These are phyloP conservation scores for Hydrolagus colliei DNA, from an alignment of 2,797 vertebrate genomes.

Conservation along the genomic window DNA sequence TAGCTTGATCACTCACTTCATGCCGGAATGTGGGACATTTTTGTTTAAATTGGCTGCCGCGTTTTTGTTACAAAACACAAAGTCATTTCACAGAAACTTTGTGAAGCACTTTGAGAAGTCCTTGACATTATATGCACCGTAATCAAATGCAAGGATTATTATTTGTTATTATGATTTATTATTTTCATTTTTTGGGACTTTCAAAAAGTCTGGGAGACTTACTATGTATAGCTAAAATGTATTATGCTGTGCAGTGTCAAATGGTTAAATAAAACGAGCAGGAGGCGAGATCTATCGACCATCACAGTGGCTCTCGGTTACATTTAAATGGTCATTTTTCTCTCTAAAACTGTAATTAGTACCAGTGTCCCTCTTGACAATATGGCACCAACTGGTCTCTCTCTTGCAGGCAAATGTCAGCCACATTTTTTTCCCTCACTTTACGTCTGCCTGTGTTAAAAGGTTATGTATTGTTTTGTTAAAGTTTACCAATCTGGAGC, in stretches of 20 bases:
- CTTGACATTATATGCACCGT: too few species aligned
- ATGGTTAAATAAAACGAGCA: not conserved
- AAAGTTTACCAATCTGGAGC: slow-evolving; percentile 60
- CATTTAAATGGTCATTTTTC: not conserved
- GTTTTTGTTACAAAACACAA: too few species aligned
- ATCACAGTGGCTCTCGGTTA: not conserved
- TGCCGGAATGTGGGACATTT: too few species aligned
- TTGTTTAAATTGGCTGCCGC: too few species aligned
- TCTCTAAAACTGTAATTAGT: slow-evolving; percentile 41
- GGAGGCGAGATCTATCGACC: not conserved
- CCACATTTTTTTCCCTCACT: slow-evolving; percentile 41
- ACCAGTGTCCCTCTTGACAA: slow-evolving; percentile 47
- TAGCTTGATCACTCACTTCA: too few species aligned
- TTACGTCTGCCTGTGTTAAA: slow-evolving; percentile 26
- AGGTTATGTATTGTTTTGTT: slow-evolving; percentile 51
- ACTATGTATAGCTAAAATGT: not conserved
- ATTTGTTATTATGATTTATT: too few species aligned
- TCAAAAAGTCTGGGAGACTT: not conserved
- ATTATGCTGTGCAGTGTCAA: not conserved
- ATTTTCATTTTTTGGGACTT: not conserved
- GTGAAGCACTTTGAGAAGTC: too few species aligned
- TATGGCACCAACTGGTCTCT: slow-evolving; percentile 56
- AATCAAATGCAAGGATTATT: too few species aligned
- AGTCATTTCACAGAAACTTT: too few species aligned
- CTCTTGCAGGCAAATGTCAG: slow-evolving; percentile 38